phyloP scores from a whole-genome alignment of 2,797 vertebrate genomes.

The Hemitrygon akajei region DNA sequence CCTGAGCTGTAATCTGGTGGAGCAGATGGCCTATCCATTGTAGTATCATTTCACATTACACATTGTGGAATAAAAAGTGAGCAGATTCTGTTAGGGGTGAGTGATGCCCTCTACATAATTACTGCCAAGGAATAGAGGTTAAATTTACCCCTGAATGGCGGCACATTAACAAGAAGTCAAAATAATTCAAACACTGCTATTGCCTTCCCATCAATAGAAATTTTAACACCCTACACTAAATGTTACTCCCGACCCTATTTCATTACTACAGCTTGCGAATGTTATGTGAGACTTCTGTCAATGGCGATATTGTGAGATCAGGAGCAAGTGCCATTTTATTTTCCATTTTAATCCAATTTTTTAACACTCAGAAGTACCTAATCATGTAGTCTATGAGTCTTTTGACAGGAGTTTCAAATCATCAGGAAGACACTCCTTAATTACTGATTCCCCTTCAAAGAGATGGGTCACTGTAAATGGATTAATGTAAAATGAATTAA shows the following conservation, averaged over 20 bases:
- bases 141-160: background rate
- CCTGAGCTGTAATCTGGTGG: background rate
- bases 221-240: background rate
- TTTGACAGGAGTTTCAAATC: background rate
- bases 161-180: background rate
- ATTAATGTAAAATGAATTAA: slow-evolving; percentile 1
- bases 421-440: slow-evolving; percentile 1
- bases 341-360: slow-evolving; percentile 16
- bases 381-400: background rate
- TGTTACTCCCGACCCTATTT: background rate
- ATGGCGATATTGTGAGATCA: background rate
- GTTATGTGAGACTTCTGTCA: background rate
- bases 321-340: background rate
- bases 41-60: background rate
- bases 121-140: background rate
- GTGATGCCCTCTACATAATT: background rate
- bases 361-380: background rate
- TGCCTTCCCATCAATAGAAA: background rate
- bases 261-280: background rate
- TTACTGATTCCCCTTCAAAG: background rate
- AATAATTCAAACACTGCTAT: background rate
- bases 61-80: background rate
- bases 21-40: background rate
- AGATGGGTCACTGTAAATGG: background rate
- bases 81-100: background rate